These are phyloP conservation scores for Stenichneumon culpator DNA, from an alignment of 2,888 invertebrate species.

Conservation along the genomic window DNA sequence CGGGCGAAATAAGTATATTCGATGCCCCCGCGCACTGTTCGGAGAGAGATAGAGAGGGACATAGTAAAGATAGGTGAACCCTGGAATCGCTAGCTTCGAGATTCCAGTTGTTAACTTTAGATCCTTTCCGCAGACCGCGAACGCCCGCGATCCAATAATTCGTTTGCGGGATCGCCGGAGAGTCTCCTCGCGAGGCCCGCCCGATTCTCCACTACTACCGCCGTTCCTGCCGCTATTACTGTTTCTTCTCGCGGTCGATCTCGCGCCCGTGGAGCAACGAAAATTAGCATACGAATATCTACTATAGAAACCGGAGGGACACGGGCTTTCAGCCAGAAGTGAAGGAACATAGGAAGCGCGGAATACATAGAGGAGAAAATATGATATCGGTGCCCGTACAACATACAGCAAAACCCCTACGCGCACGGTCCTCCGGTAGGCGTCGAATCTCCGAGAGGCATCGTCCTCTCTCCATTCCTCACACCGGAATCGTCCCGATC, in stretches of 20 bases:
- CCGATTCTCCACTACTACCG: slow-evolving; percentile 27
- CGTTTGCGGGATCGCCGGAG: slow-evolving; percentile 44
- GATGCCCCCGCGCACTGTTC: slow-evolving; percentile 20
- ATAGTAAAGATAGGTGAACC: not conserved
- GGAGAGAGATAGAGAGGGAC: not conserved
- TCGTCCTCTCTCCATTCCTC: slow-evolving; percentile 48
- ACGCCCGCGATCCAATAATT: slow-evolving; percentile 59
- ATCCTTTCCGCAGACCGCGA: slow-evolving; percentile 22
- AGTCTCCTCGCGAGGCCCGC: slow-evolving; percentile 2
- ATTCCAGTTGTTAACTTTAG: slow-evolving; percentile 53
- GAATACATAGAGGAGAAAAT: slow-evolving; percentile 61
- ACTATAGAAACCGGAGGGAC: slow-evolving; percentile 9
- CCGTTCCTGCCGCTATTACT: slow-evolving; percentile 52
- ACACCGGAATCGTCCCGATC: not conserved
- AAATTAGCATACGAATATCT: slow-evolving; percentile 66
- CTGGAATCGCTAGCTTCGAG: slow-evolving; percentile 38
- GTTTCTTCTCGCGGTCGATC: slow-evolving; percentile 57
- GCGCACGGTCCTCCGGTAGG: slow-evolving; percentile 60
- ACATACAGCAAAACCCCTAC: slow-evolving; percentile 64
- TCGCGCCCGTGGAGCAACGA: slow-evolving; percentile 46
- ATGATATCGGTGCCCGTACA: slow-evolving; percentile 61
- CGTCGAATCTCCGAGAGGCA: slow-evolving; percentile 56
- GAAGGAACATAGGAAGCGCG: slow-evolving; percentile 43
- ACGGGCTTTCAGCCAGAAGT: slow-evolving; percentile 31
- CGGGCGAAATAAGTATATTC: slow-evolving; percentile 32